A percentile compares a stretch with the other conserved stretches of the same genome.
Conservation (phyloP, 1,140 invertebrate species). For the Popillia japonica region DNA sequence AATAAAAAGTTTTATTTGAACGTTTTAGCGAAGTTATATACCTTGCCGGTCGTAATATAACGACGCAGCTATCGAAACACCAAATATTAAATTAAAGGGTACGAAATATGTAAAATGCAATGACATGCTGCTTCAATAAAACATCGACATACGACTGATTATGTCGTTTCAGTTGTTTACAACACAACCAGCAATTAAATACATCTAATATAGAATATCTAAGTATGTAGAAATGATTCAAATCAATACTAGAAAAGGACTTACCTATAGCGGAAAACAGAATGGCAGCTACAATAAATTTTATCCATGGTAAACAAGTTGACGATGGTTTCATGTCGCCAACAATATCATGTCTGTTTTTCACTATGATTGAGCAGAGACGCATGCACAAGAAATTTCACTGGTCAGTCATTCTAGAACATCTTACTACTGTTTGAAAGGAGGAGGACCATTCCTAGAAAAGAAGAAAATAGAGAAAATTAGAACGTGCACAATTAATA, state of each 20-base stretch:
- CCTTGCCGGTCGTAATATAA: not conserved
- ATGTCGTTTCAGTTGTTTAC: not conserved
- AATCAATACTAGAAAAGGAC: not conserved
- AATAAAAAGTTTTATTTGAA: constrained; percentile 32
- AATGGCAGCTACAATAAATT: constrained; percentile 31
- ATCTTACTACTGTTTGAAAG: constrained; percentile 29
- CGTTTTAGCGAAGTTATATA: constrained; percentile 26
- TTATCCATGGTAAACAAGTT: constrained; percentile 35
- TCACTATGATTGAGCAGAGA: constrained; percentile 33
- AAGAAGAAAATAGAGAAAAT: constrained; percentile 22
- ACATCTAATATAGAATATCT: too few species aligned
- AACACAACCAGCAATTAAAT: not conserved
- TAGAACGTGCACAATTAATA: constrained; percentile 13
- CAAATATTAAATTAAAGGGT: not conserved
- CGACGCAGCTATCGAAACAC: not conserved
- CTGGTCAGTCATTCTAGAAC: constrained; percentile 27
- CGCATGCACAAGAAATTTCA: constrained; percentile 32
- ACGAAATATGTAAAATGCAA: constrained; percentile 22
- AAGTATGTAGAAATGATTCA: too few species aligned
- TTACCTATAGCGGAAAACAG: constrained; percentile 36
- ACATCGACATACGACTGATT: not conserved
- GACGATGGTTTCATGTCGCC: constrained; percentile 34
- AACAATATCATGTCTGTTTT: constrained; percentile 37
- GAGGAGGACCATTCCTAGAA: constrained; percentile 25
- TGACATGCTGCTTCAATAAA: not conserved